phyloP scores from a whole-genome alignment of 2,797 vertebrate genomes.

The Channallabes apus region DNA sequence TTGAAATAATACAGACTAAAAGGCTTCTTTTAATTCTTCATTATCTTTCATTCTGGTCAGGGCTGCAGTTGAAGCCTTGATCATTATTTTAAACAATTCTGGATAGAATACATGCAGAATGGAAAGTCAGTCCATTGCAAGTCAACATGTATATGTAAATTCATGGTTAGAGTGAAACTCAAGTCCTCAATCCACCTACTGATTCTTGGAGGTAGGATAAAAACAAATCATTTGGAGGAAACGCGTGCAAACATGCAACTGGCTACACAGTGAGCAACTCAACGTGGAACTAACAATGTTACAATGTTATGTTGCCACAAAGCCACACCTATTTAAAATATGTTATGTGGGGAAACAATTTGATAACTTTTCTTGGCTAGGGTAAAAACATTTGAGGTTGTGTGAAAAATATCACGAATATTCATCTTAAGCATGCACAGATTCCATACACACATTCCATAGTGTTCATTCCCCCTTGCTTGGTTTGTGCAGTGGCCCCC shows the following conservation, averaged over 20 bases:
- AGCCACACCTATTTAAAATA: not conserved
- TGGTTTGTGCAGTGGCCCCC: conserved; percentile 12
- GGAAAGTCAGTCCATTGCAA: too few species aligned
- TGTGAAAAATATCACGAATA: not conserved
- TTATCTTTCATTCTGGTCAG: not conserved
- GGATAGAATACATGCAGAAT: not conserved
- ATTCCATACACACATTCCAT: too few species aligned
- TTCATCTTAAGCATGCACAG: not conserved
- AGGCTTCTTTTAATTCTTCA: not conserved
- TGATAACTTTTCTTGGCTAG: not conserved
- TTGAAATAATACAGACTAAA: not conserved
- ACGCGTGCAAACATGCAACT: not conserved
- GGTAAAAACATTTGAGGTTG: not conserved
- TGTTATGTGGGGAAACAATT: too few species aligned
- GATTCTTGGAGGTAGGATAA: not conserved
- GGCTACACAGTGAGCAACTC: not conserved
- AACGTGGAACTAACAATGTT: not conserved
- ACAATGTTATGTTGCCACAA: not conserved
- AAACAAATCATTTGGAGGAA: not conserved
- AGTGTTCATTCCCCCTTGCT: conserved; percentile 3
- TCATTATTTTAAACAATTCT: not conserved
- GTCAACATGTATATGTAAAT: too few species aligned
- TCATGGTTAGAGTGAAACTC: not conserved
- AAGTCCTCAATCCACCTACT: not conserved
- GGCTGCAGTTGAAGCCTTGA: not conserved